Base-by-base conservation (phyloP, 2,113 vertebrate genomes). In the Sphyrna mokarran region DNA sequence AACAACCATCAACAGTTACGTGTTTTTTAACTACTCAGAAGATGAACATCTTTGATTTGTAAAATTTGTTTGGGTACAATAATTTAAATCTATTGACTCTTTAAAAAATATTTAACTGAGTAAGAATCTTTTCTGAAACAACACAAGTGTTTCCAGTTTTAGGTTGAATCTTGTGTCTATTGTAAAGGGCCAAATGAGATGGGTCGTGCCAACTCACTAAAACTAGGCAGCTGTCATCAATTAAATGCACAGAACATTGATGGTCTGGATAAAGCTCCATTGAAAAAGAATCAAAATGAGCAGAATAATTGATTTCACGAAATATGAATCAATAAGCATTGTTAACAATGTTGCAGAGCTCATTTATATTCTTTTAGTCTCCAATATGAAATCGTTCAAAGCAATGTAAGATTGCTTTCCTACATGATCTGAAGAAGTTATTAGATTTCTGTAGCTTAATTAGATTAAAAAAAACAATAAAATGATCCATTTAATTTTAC, bases 231-330 rank as follows among this genome's bases (percentile, higher is more conserved):
- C 61, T 66, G 33, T n/a, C n/a, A 33, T 63, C 5, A 48, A 87
- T 54, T 87, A 18, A 87, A 8, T 87, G 23, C 43, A 11, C 83
- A 63, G 89, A 54, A 66, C 61, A 33, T 66, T 9, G 8, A 37
- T 91, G 33, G 61, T 66, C 63, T 66, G 89, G 14, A 37, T 91
- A 58, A 90, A 29, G 29, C 29, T 89, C 54, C 14, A 0, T 90
- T 90, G 87, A 90, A 90, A 58, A 37, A 91, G 6, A 18, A 43
- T 91, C 61, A 22, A 91, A 66, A 91, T 91, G 89, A 66, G 63
- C 33, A 66, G 89, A 91, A 91, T 91, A 66, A 91, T 91, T 91
- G 89, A 91, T 91, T 91, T 91, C 2, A 7, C 29, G 20, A 91
- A 91, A n/a, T 66, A 18, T 33, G 61, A n/a, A 91, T 91, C 89